Base-by-base conservation (phyloP, 2,113 vertebrate genomes). In the Spizaetus ornatus region DNA sequence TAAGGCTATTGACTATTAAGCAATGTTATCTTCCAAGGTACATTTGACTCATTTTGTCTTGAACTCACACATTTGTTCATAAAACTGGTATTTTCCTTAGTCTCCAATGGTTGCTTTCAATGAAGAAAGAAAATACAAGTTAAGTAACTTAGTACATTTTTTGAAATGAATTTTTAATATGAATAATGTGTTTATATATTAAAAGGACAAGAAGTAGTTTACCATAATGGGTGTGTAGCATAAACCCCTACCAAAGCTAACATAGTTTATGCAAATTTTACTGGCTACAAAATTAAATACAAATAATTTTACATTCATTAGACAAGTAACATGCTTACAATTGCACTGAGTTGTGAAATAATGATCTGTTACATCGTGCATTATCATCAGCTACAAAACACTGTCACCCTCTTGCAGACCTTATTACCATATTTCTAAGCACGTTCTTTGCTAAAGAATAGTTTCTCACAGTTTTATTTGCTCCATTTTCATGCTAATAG, bases 291-390 rank as follows among this genome's bases (percentile, higher is more conserved):
- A 95, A 88, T 77, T 48, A 82, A 94, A 76, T 62, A 87, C 72
- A 93, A 80, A 69, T 56, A 58, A 63, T 88, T 90, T 95, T 53
- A 52, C 56, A 62, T 86, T 95, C 77, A 86, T 87, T 91, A 83
- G 56, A 82, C 32, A 89, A 82, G 34, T 55, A 71, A 66, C 16
- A 27, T 29, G 50, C 34, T 92, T 74, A 62, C 4, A 4, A 79
- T 43, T 69, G 65, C 43, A 89, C 34, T n/a, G 43, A 65, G 32
- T 29, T 69, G 84, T 76, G 73, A 89, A 96, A 94, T 62, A 93
- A 84, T 58, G 18, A 79, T 77, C 47, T 65, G 45, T 38, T 77
- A 62, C 2, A 15, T 31, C 48, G 27, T 40, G 43, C 34, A 36
- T 88, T 86, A 58, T 61, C 66, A 71, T 74, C 82, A 92, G 36